Evolutionary conservation across 2,888 invertebrate genomes (phyloP).

Genomic region (Aphodius granarius): DNA sequence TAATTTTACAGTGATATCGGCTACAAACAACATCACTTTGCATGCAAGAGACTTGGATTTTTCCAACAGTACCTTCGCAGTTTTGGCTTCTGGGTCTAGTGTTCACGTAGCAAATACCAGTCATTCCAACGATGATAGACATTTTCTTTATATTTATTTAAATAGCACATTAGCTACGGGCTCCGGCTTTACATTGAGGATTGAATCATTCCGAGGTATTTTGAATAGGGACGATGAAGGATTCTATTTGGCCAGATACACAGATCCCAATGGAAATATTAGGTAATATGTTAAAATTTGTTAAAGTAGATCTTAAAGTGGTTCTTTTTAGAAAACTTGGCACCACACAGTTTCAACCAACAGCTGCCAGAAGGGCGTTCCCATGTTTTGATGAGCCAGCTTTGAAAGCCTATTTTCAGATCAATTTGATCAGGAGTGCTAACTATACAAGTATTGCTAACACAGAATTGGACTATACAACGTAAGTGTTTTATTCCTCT

Average conservation of each 20-base stretch:
- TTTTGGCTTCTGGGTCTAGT: not conserved
- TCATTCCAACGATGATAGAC: constrained; percentile 3
- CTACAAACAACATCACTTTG: constrained; percentile 23
- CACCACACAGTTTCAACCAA: constrained; percentile 38
- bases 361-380: constrained; percentile 61
- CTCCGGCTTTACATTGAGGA: not conserved
- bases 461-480: not conserved
- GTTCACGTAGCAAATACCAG: not conserved
- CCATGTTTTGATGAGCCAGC: constrained; percentile 74
- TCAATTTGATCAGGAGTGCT: constrained; percentile 47
- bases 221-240: constrained; percentile 50
- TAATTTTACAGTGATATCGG: constrained; percentile 2
- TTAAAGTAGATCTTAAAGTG: not conserved
- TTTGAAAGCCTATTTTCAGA: constrained; percentile 46
- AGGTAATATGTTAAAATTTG: constrained; percentile 15
- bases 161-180: not conserved
- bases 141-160: constrained; percentile 9
- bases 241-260: constrained; percentile 55
- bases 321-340: constrained; percentile 21
- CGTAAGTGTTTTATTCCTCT: too few species aligned
- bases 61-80: not conserved
- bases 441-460: constrained; percentile 16
- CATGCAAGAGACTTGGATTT: constrained; percentile 18
- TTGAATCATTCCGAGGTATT: constrained; percentile 32
- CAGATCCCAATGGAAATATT: constrained; percentile 30